Evolutionary conservation across 2,797 vertebrate species (phyloP).

Genomic region (Sebastolobus alascanus): DNA sequence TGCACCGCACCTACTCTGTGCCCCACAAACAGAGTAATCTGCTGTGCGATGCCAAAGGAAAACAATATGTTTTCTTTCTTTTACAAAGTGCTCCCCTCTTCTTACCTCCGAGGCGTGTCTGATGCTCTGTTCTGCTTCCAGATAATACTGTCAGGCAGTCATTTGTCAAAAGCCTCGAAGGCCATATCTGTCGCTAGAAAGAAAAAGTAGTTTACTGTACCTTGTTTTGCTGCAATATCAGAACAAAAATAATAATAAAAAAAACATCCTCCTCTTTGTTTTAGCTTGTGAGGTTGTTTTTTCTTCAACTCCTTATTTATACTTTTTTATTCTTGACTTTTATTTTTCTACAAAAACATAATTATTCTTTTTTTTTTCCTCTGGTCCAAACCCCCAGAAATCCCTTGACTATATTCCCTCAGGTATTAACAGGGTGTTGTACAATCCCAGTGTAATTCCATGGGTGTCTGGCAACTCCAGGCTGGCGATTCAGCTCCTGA

Average conservation of each 20-base stretch:
- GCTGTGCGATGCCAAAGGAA: slow-evolving; percentile 89
- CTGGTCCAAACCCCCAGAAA: slow-evolving; percentile 61
- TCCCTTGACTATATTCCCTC: slow-evolving; percentile 72
- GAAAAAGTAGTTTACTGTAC: slow-evolving; percentile 70
- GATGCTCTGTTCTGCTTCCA: slow-evolving; percentile 74
- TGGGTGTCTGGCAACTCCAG: slow-evolving; percentile 63
- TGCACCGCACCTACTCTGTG: slow-evolving; percentile 75
- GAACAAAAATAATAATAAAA: slow-evolving; percentile 77
- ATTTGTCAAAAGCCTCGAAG: slow-evolving; percentile 81
- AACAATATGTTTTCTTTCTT: slow-evolving; percentile 85
- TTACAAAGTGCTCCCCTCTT: slow-evolving; percentile 79
- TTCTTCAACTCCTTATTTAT: slow-evolving; percentile 64
- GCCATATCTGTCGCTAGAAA: slow-evolving; percentile 78
- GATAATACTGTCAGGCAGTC: slow-evolving; percentile 92
- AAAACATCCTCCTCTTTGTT: slow-evolving; percentile 68
- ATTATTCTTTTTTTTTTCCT: slow-evolving; percentile 43
- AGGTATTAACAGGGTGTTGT: slow-evolving; percentile 68
- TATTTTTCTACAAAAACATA: slow-evolving; percentile 75
- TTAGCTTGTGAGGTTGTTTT: slow-evolving; percentile 73
- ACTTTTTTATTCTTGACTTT: slow-evolving; percentile 62
- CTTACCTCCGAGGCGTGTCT: slow-evolving; percentile 73
- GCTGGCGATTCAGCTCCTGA: slow-evolving; percentile 63
- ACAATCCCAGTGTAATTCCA: slow-evolving; percentile 71
- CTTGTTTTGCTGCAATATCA: slow-evolving; percentile 79
- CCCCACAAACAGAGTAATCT: slow-evolving; percentile 75